Base-by-base conservation (phyloP, 1,140 invertebrate genomes). In the Trachymyrmex cornetzi region DNA sequence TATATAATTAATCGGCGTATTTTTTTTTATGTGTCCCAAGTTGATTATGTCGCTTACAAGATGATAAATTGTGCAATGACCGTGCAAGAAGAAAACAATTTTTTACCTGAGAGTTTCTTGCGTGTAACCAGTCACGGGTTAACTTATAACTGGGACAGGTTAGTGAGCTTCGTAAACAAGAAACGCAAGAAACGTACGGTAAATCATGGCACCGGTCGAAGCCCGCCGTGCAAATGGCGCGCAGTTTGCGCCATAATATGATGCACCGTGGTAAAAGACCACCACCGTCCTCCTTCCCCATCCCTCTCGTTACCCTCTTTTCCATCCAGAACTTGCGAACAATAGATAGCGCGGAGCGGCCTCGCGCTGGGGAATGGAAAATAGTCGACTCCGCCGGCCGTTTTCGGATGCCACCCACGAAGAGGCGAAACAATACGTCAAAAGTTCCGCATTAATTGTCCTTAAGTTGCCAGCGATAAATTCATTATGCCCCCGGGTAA, bases 401-500 rank as follows among this genome's bases (percentile, higher is more conserved):
- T 89, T 87, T 85, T 81, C 57, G 86, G 77, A 89, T 86, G 87
- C 87, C 87, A 86, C 63, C 84, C 71, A 66, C 87, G 77, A 72
- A 75, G 75, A 77, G 34, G 38, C 77, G 84, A 89, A 77, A 91
- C 88, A 89, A 91, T 91, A 87, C 72, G 80, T 92, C 91, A 90
- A 92, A 89, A 91, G 91, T 92, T 89, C 87, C 66, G 84, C 87
- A 71, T 91, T 91, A 92, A 92, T 92, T 92, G 88, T 88, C 71
- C 89, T 90, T 87, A 90, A 91, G 90, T 92, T 88, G 87, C 84
- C 84, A 63, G 66, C 88, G 90, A 90, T 92, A 91, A 92, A 91
- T 92, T 91, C 87, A 88, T 91, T 91, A 89, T 81, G 34, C 48
- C 69, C 66, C 66, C 64, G 22, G 66, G 87, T 92, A 90, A 92